These are phyloP conservation scores for Cyprinus carpio DNA, from an alignment of 2,113 vertebrate genomes.

Conservation along the genomic window DNA sequence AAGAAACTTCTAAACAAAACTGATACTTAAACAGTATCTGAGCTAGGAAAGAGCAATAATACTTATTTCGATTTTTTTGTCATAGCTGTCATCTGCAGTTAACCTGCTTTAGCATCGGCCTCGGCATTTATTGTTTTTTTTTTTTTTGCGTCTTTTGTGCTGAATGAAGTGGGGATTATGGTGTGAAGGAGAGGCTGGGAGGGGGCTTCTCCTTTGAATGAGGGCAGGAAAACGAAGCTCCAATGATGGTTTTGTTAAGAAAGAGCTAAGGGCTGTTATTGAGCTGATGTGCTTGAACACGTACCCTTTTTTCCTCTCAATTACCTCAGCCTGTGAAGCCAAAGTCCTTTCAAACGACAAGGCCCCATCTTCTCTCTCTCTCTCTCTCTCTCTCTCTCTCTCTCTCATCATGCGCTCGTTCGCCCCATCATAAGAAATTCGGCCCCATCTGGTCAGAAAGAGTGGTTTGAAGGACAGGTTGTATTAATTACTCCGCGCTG, in stretches of 20 bases:
- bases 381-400: constrained; percentile 23
- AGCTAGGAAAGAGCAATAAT: neutral
- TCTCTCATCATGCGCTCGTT: neutral
- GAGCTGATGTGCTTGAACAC: constrained; percentile 49
- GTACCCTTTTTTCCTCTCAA: constrained; percentile 77
- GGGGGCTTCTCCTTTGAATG: constrained; percentile 75
- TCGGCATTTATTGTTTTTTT: constrained; percentile 59
- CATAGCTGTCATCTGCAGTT: neutral
- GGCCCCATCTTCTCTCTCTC: constrained; percentile 60
- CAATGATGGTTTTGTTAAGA: constrained; percentile 65
- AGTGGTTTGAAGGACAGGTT: constrained; percentile 76
- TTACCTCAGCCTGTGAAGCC: constrained; percentile 81
- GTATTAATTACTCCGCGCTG: constrained; percentile 87
- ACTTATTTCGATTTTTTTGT: neutral
- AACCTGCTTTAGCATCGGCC: constrained; percentile 54
- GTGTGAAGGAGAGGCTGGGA: constrained; percentile 9
- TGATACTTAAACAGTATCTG: neutral
- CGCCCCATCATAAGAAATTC: constrained; percentile 68
- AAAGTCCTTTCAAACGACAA: constrained; percentile 78
- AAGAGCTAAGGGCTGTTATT: constrained; percentile 61
- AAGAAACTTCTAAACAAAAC: too few relatives aligned
- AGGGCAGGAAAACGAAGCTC: constrained; percentile 77
- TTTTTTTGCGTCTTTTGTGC: constrained; percentile 69
- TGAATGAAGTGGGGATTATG: constrained; percentile 69
- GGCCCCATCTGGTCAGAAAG: constrained; percentile 50